A percentile compares a stretch with the other conserved stretches of the same genome.
phyloP scores from a whole-genome alignment of 2,113 vertebrate genomes.

The Piaya cayana region DNA sequence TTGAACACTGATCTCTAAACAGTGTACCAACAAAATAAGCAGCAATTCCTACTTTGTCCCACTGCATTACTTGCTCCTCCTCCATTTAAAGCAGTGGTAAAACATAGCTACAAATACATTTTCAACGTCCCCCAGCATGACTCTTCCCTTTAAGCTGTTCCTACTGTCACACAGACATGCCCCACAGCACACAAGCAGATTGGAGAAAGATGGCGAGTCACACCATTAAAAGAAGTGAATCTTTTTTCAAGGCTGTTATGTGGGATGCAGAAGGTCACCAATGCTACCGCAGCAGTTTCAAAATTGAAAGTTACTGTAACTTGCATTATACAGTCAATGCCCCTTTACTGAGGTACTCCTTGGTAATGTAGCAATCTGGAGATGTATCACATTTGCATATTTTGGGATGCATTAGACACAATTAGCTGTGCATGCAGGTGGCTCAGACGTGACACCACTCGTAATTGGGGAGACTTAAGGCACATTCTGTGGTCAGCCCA shows the following conservation, averaged over 20 bases:
- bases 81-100: background rate
- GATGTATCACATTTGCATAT: background rate
- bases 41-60: background rate
- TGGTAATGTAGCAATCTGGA: background rate
- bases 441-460: background rate
- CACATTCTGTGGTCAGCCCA: background rate
- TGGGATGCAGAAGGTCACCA: background rate
- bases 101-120: background rate
- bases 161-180: background rate
- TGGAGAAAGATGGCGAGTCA: background rate
- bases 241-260: background rate
- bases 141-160: background rate
- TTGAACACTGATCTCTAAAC: background rate
- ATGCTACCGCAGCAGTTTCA: background rate
- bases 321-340: background rate
- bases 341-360: background rate
- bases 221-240: background rate
- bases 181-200: background rate
- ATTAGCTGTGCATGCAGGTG: background rate
- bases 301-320: background rate
- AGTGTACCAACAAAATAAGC: background rate
- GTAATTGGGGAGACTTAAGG: rapidly evolving
- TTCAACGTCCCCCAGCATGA: background rate
- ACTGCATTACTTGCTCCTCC: background rate
- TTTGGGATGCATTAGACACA: background rate